A percentile compares a stretch with the other conserved stretches of the same genome.
phyloP scores from a whole-genome alignment of 2,113 vertebrate species.

The Stomatorhinus ivindoensis region DNA sequence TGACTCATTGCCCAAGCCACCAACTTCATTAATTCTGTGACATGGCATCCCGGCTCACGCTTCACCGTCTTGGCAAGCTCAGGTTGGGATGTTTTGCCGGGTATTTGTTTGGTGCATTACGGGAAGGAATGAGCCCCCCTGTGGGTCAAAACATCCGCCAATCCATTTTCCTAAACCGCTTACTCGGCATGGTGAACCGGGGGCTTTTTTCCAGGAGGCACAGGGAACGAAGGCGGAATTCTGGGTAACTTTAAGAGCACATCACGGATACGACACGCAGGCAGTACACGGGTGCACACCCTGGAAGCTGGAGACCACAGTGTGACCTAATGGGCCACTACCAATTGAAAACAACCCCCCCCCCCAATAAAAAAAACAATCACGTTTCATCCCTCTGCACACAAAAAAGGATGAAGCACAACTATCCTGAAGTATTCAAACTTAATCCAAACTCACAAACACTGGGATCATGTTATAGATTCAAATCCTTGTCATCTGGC shows the following conservation, averaged over 20 bases:
- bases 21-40: background rate
- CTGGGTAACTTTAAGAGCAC: background rate
- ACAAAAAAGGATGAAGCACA: background rate
- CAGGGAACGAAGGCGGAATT: background rate
- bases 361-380: background rate
- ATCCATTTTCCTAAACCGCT: conserved; percentile 1
- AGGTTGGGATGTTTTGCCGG: background rate
- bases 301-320: background rate
- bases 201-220: background rate
- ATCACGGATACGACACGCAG: background rate
- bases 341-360: background rate
- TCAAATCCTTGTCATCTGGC: background rate
- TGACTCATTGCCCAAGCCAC: background rate
- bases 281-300: background rate
- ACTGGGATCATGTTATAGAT: background rate
- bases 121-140: background rate
- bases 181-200: background rate
- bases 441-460: background rate
- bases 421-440: background rate
- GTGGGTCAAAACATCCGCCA: background rate
- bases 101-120: background rate
- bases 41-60: background rate
- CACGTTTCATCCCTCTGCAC: background rate
- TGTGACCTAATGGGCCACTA: background rate
- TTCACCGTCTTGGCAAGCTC: background rate